Conservation (phyloP, 2,113 vertebrate species). For the Sterna hirundo region DNA sequence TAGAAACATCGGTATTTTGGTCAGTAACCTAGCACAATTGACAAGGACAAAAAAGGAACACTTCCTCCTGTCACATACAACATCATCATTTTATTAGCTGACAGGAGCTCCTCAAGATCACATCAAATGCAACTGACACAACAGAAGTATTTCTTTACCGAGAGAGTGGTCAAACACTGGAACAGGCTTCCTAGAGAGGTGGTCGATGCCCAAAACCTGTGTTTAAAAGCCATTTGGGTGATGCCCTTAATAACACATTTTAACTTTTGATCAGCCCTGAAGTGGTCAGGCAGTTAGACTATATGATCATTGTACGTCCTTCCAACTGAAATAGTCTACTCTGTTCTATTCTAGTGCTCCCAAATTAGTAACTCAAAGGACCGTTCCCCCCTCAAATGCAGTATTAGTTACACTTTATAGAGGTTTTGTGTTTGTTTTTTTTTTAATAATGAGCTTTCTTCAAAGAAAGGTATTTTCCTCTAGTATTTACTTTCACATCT, state of each 20-base stretch:
- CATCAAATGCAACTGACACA: not conserved
- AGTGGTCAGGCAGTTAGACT: not conserved
- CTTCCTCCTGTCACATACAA: not conserved
- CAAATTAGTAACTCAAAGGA: not conserved
- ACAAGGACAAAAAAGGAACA: constrained; percentile 6
- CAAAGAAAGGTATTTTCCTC: not conserved
- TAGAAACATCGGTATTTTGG: not conserved
- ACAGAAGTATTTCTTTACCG: not conserved
- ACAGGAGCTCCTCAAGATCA: not conserved
- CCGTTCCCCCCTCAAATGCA: not conserved
- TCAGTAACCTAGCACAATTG: not conserved
- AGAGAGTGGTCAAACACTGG: not conserved
- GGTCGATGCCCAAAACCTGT: accelerated
- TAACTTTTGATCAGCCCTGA: not conserved
- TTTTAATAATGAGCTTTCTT: not conserved
- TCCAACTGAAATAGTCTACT: not conserved
- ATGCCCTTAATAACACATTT: not conserved
- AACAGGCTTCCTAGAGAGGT: not conserved
- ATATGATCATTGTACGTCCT: not conserved
- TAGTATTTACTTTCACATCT: not conserved
- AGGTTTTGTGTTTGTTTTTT: not conserved
- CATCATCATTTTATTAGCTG: not conserved
- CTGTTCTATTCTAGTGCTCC: not conserved
- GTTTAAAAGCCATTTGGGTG: not conserved
- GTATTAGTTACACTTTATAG: not conserved